Base-by-base conservation (phyloP, 2,888 invertebrate genomes). In the Stegana nigrithorax region DNA sequence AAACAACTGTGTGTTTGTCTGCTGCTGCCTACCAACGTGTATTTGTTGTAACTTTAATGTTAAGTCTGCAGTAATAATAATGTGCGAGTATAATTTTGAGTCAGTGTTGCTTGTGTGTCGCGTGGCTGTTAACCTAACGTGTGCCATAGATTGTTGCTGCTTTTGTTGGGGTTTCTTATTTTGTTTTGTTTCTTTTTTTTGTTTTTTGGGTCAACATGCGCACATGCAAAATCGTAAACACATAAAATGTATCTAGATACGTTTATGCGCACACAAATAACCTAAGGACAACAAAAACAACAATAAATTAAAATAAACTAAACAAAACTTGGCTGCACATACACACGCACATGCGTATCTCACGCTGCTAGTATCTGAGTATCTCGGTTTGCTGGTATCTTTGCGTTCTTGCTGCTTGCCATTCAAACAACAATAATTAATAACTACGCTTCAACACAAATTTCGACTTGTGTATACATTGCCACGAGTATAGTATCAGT, bases 391-490 rank as follows among this genome's bases (percentile, higher is more conserved):
- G n/a, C 17, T 14, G 29, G 21, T 45, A 45, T 55, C 14, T 55
- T 44, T 59, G n/a, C n/a, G n/a, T n/a, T n/a, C n/a, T n/a, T n/a
- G n/a, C n/a, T 23, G 26, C 32, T 47, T 25, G 66, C 56, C 45
- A 68, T 71, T 63, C 59, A 66, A 73, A 75, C 44, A 27, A 36
- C 23, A 19, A 75, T 78, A 75, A 78, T 75, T 74, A 74, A 71
- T 72, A 63, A 67, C 56, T 73, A 50, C 65, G 25, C 67, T 63
- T 73, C 71, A 68, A 71, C 73, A 73, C 70, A 75, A 51, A 68
- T 67, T 72, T 72, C 58, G 63, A 65, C 63, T 67, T 69, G n/a
- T n/a, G n/a, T n/a, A n/a, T n/a, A n/a, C n/a, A n/a, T n/a, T n/a
- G n/a, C n/a, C n/a, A n/a, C n/a, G n/a, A n/a, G n/a, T n/a, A n/a